Evolutionary conservation across 2,113 vertebrate species (phyloP), one percentile per base, ranked within the genome.

Genomic region (Pachycephala philippinensis): DNA sequence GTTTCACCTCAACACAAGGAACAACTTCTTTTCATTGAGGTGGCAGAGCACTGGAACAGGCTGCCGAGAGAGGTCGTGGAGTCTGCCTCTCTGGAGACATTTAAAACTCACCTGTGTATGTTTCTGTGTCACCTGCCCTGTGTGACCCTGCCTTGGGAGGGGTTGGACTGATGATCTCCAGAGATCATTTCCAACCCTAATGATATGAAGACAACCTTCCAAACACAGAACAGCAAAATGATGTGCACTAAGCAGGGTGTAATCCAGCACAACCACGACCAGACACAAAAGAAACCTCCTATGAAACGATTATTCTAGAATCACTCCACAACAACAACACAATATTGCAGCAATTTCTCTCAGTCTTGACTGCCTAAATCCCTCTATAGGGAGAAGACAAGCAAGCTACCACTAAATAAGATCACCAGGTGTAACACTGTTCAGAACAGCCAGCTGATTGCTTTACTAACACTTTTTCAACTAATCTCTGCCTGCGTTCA

Each of bases 61-160:
- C 19, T 82, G 45, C 15, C 23, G 53, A 53, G 20, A 39, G 23
- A 45, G 3, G 7, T n/a, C 0, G 0, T 22, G 45, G 19, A 59
- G 9, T 15, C 39, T 30, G 33, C 28, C 33, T 45, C 45, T 68
- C 20, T 2, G 4, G 20, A 66, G 45, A 39, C 13, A 20, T 30
- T 30, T 24, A 52, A 89, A 59, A 60, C 6, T 13, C 45, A 47
- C 61, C 39, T 22, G 45, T 44, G 20, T 6, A 8, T 26, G 24
- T 47, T 66, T 39, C 28, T 30, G 17, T 44, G 52, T n/a, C 69
- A 52, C 52, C 60, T 59, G 33, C 37, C 59, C 22, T n/a, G 35
- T 11, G 44, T 45, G 27, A 52, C 15, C 37, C 52, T 68, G 52
- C 13, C 87, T 30, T 66, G 39, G 52, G 19, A 15, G 13, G 10